Conservation (phyloP, 1,140 invertebrate genomes). For the Sarcophaga bullata region DNA sequence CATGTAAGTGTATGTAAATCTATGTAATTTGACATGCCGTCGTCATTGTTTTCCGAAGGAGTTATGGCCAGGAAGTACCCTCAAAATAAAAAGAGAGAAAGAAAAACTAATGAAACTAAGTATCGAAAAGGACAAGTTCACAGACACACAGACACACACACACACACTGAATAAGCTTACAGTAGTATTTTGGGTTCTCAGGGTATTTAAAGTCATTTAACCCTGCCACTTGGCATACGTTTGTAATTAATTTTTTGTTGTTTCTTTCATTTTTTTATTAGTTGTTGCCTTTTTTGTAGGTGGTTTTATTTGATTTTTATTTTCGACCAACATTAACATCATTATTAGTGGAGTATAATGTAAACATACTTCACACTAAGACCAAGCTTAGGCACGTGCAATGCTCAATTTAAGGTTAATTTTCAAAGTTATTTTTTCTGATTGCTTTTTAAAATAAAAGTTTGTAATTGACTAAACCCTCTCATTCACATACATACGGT, state of each 20-base stretch:
- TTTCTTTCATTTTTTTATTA: conserved; percentile 9
- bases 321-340: conserved; percentile 14
- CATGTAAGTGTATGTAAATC: conserved; percentile 7
- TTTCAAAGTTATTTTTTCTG: too few relatives aligned
- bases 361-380: background rate
- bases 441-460: too few relatives aligned
- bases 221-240: conserved; percentile 11
- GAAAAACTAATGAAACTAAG: too few relatives aligned
- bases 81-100: too few relatives aligned
- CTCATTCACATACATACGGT: too few relatives aligned
- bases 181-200: background rate
- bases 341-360: conserved; percentile 7
- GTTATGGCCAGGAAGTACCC: background rate
- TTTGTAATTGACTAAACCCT: too few relatives aligned
- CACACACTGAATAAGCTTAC: too few relatives aligned
- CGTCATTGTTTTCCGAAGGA: background rate
- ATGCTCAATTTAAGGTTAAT: background rate
- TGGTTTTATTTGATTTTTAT: background rate
- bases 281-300: background rate
- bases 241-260: conserved; percentile 32
- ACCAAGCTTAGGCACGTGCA: background rate
- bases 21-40: background rate
- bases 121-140: too few relatives aligned
- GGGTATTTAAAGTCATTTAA: conserved; percentile 37
- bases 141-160: too few relatives aligned